These are phyloP conservation scores for Papilio glaucus DNA, from an alignment of 1,140 invertebrate genomes.

Conservation along the genomic window DNA sequence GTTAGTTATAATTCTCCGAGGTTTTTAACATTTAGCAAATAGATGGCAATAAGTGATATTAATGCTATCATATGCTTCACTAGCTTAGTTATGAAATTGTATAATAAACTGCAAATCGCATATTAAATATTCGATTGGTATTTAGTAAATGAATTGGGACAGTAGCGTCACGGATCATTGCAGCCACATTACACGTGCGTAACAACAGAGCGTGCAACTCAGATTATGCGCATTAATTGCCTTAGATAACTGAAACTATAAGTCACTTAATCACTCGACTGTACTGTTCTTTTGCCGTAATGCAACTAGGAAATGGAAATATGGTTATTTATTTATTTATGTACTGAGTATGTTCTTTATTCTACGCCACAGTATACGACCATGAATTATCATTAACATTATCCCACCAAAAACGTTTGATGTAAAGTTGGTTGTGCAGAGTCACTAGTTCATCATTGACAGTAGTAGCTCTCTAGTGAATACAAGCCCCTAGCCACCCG, in stretches of 20 bases:
- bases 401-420: neutral
- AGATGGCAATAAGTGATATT: too few relatives aligned
- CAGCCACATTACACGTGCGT: neutral
- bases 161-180: slow-evolving; percentile 8
- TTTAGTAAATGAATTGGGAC: slow-evolving; percentile 19
- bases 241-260: slow-evolving; percentile 12
- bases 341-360: neutral
- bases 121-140: slow-evolving; percentile 3
- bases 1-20: too few relatives aligned
- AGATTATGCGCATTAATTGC: slow-evolving; percentile 8
- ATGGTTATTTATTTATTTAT: neutral
- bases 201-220: neutral
- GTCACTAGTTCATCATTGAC: too few relatives aligned
- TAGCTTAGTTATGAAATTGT: neutral
- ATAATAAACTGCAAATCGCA: neutral
- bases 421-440: neutral
- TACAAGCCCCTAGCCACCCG: too few relatives aligned
- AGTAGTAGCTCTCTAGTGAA: too few relatives aligned
- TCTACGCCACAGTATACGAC: neutral
- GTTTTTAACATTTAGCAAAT: too few relatives aligned
- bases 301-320: neutral
- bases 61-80: too few relatives aligned
- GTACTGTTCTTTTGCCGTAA: slow-evolving; percentile 7
- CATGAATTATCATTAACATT: too few relatives aligned
- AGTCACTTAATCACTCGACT: slow-evolving; percentile 9